Evolutionary conservation across 2,888 invertebrate genomes (phyloP), one percentile per base, ranked within the genome.

Genomic region (Coleophora flavipennella): DNA sequence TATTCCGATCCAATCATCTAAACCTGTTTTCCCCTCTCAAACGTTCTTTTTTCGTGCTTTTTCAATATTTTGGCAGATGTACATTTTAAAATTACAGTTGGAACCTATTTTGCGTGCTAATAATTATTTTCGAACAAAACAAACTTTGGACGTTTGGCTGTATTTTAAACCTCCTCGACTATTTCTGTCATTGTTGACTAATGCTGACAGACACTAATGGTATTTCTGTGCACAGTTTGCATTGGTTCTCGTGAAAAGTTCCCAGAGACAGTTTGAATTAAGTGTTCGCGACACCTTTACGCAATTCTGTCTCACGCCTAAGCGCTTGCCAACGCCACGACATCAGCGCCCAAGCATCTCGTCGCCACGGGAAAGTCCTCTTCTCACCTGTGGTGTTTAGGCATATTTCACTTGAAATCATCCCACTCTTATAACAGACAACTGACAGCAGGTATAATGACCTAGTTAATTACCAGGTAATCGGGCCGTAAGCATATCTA

Each of bases 211-310:
- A 74, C 61, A 59, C 62, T 72, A 71, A 73, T 71, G 64, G 73
- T 73, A 76, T 73, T 77, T 72, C 64, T 64, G 70, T 20, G 6
- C 72, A 67, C n/a, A n/a, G n/a, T n/a, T n/a, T n/a, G n/a, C 62
- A 73, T 75, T 70, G 59, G 68, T 59, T 70, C 67, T 69, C 57
- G 55, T 60, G 63, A 69, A 71, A 69, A 70, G 61, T 73, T 69
- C 56, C 60, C 59, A 60, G 64, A 69, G 67, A 66, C 65, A 59
- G 52, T 68, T 69, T 60, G 63, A 65, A 71, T 72, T 71, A 76
- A 69, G 65, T 73, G 67, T 67, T 71, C 73, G 68, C 71, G 71
- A 75, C 75, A 73, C 74, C 73, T 80, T 79, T 78, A 77, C 79
- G 80, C 77, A 79, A 77, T 73, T 77, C 68, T 73, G 77, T 75